Base-by-base conservation (phyloP, 2,113 vertebrate genomes). In the Patagioenas fasciata region DNA sequence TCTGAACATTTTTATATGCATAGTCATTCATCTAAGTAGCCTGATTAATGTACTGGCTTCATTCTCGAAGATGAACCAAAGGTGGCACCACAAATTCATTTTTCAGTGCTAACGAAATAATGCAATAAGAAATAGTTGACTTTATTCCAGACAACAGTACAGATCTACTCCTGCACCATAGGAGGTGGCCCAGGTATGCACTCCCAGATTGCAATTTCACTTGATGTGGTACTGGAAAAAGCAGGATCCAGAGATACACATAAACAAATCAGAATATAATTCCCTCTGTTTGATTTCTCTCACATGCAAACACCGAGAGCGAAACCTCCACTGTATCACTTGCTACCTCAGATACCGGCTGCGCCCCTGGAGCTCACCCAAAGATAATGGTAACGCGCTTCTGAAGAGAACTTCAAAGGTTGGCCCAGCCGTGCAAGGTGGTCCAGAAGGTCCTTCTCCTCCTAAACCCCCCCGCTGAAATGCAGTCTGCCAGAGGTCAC, bases 41-140 rank as follows among this genome's bases (percentile, higher is more conserved):
- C 96, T 93, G 96, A 96, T 96, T 56, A 74, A 71, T 71, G 56
- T 2, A 56, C 38, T 21, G 24, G 79, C 79, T 95, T 96, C 93
- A 82, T 95, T 95, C 95, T 95, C 96, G 47, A 79, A 58, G 73
- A 88, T 23, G 96, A 94, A 89, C 96, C 96, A 79, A 93, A 96
- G 95, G 96, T 79, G 96, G 96, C 93, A 87, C 96, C 96, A 92
- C 78, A 85, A 96, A 96, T 86, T 94, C 96, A 94, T 89, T 96
- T 93, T 96, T 89, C 96, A 92, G 88, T 25, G 73, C 53, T 78
- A 88, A 91, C 15, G 42, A 86, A 92, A 85, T 77, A 42, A 78
- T 19, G 50, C 73, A 81, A 24, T 26, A 36, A 61, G 51, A 12
- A 81, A 75, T 29, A 72, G 38, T 44, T 87, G 58, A 93, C 7